Conservation (phyloP, 1,140 invertebrate genomes). For the Ruditapes philippinarum region DNA sequence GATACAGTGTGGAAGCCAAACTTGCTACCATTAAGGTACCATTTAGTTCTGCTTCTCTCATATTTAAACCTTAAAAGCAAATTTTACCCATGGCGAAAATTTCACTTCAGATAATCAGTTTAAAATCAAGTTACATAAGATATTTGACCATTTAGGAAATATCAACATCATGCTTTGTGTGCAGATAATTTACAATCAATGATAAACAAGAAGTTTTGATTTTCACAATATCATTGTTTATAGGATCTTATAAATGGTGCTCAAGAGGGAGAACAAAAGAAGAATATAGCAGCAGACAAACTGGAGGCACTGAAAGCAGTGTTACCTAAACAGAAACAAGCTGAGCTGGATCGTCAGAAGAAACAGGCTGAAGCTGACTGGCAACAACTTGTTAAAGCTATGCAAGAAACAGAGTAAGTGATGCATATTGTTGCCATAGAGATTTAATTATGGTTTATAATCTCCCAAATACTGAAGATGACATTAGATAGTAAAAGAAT, state of each 20-base stretch:
- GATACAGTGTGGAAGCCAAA: constrained; percentile 97
- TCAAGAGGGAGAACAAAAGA: constrained; percentile 81
- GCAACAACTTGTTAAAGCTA: constrained; percentile 90
- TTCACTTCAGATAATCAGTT: no score
- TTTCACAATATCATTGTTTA: not conserved
- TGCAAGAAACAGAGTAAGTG: constrained; percentile 90
- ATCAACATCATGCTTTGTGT: no score
- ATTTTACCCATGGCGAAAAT: no score
- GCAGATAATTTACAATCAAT: no score
- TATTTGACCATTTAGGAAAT: no score
- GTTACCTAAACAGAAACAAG: constrained; percentile 79
- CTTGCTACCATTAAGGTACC: constrained; percentile 89
- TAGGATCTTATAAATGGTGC: constrained; percentile 81
- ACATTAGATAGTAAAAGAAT: no score
- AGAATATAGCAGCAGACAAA: constrained; percentile 76
- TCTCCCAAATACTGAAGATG: no score
- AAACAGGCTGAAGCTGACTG: constrained; percentile 91
- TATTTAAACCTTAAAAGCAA: no score
- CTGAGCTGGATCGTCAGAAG: constrained; percentile 88
- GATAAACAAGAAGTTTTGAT: no score
- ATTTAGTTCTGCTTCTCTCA: not conserved
- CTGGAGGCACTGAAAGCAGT: constrained; percentile 77
- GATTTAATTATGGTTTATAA: no score
- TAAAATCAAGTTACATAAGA: no score
- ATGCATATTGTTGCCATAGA: not conserved